phyloP scores from a whole-genome alignment of 2,888 invertebrate species.

The Danaus chrysippus region DNA sequence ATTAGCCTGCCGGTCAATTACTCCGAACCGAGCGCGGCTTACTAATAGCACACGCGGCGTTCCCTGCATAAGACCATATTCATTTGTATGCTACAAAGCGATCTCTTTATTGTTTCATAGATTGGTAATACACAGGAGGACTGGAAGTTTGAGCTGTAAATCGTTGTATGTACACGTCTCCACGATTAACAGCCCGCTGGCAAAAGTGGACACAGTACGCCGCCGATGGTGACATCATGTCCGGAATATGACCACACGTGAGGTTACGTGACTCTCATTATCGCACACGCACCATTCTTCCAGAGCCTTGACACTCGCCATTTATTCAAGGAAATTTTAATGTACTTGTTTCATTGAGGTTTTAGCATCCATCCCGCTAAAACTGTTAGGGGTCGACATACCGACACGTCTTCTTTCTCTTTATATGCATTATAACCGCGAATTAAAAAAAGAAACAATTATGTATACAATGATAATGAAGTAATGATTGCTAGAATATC shows the following conservation, averaged over 20 bases:
- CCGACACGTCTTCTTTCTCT: too few species aligned
- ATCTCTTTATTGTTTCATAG: conserved; percentile 77
- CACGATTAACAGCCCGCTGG: conserved; percentile 73
- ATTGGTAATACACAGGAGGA: conserved; percentile 78
- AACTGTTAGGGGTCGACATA: too few species aligned
- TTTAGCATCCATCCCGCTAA: too few species aligned
- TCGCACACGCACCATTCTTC: conserved; percentile 53
- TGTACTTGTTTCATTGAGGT: not conserved
- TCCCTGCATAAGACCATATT: conserved; percentile 68
- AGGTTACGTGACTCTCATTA: conserved; percentile 58
- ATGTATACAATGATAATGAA: too few species aligned
- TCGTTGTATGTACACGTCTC: conserved; percentile 75
- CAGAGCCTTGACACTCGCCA: conserved; percentile 23
- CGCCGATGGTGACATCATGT: conserved; percentile 73
- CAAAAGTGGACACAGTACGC: conserved; percentile 64
- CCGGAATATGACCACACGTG: conserved; percentile 72
- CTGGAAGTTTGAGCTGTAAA: conserved; percentile 77
- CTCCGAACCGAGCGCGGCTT: conserved; percentile 66
- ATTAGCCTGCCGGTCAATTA: conserved; percentile 77
- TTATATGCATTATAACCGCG: too few species aligned
- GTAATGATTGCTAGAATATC: too few species aligned
- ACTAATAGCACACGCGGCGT: conserved; percentile 71
- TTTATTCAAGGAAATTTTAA: conserved; percentile 12
- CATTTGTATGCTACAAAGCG: conserved; percentile 69
- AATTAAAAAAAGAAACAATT: too few species aligned